Percentiles rank a stretch among this genome's conserved stretches.
Evolutionary conservation across 2,113 vertebrate genomes (phyloP).

Genomic region (Nematolebias whitei): DNA sequence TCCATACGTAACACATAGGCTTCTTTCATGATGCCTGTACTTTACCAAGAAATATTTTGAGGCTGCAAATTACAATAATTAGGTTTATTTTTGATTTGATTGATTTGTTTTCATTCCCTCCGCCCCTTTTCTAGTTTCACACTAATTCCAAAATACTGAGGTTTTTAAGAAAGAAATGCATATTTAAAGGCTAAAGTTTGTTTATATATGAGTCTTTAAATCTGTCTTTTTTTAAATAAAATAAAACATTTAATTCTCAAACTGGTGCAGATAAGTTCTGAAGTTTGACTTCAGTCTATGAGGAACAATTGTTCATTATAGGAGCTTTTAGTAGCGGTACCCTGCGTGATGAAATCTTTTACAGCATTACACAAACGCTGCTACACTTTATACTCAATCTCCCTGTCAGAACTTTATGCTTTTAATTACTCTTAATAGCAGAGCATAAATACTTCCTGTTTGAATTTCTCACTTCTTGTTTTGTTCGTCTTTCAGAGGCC

Average conservation of each 20-base stretch:
- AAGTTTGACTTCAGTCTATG: background rate
- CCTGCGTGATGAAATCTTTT: slow-evolving; percentile 6
- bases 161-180: too few relatives aligned
- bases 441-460: slow-evolving; percentile 86
- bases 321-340: background rate
- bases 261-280: background rate
- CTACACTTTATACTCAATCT: slow-evolving; percentile 40
- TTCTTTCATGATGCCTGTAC: slow-evolving; percentile 23
- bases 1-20: slow-evolving; percentile 21
- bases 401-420: slow-evolving; percentile 45
- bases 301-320: background rate
- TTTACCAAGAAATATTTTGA: slow-evolving; percentile 36
- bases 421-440: slow-evolving; percentile 79
- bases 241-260: too few relatives aligned
- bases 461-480: slow-evolving; percentile 88
- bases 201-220: too few relatives aligned
- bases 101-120: slow-evolving; percentile 46
- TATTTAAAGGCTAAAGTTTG: too few relatives aligned
- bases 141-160: background rate
- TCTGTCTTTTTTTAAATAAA: too few relatives aligned
- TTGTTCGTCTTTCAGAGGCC: slow-evolving; percentile 74
- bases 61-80: slow-evolving; percentile 67
- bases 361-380: slow-evolving; percentile 38
- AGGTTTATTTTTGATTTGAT: slow-evolving; percentile 41
- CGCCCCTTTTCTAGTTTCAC: slow-evolving; percentile 64